Base-by-base conservation (phyloP, 64 coral and sea anemone species). In the Stylophora pistillata region DNA sequence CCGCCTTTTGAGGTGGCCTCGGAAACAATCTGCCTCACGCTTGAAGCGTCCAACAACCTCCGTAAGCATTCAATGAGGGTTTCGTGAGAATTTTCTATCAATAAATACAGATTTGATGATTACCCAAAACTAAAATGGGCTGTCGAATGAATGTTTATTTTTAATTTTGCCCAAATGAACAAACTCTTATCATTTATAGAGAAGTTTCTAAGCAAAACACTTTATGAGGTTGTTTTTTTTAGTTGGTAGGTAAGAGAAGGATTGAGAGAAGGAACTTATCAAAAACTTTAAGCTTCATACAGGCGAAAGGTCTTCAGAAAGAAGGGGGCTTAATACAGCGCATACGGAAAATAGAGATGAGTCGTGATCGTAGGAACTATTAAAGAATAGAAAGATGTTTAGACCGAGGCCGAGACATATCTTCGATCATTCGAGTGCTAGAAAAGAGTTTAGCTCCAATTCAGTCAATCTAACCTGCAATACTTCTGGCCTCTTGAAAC, bases 21-120 rank as follows among this genome's bases (percentile, higher is more conserved):
- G 25, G 56, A 41, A 26, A 95, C 56, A 30, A 74, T 68, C 10
- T 26, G 37, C 16, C 30, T 34, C 21, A 91, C 69, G 27, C 88
- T 71, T 31, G 93, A 91, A 79, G 58, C 84, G 26, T 81, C 58
- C 27, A 95, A 71, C 23, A 91, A 52, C 34, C 58, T 76, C 59
- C 81, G 56, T 15, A 91, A 57, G 30, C 78, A 85, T 18, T 71
- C 89, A 15, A 73, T 74, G 23, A 64, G 55, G 32, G 28, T 75
- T 61, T 33, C 73, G 28, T n/a, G 11, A 17, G 89, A 85, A 58
- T 63, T 88, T 13, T 25, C 70, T 88, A 15, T 20, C 26, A 74
- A 55, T 4, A 71, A 55, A 56, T 0, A 2, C 9, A n/a, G 65
- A 68, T 33, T 10, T 13, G 71, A 56, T 4, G 0, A 31, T 31